Conservation (phyloP, 2,797 vertebrate genomes). For the Falco biarmicus region DNA sequence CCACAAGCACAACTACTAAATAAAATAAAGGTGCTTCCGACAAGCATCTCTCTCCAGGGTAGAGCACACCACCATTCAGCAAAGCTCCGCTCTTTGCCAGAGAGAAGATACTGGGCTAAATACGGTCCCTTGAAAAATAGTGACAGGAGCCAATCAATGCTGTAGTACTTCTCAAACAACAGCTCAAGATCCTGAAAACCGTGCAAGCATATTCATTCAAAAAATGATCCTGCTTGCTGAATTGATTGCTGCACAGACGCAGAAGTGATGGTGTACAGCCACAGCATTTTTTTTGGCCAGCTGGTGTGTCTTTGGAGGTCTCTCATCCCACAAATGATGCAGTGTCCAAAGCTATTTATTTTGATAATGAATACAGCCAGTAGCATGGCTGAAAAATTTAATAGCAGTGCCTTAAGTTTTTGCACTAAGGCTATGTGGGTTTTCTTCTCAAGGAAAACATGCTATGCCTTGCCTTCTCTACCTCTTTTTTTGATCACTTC, state of each 20-base stretch:
- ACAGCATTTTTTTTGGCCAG: no score
- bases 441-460: not conserved
- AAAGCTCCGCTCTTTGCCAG: not conserved
- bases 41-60: not conserved
- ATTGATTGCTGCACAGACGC: no score
- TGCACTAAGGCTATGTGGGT: not conserved
- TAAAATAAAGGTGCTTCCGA: not conserved
- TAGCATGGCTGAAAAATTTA: not conserved
- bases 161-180: not conserved
- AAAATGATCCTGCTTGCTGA: not conserved
- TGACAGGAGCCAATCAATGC: not conserved
- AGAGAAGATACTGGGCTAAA: not conserved
- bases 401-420: not conserved
- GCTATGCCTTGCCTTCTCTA: not conserved
- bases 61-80: not conserved
- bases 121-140: not conserved
- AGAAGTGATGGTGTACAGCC: not conserved
- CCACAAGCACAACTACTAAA: not conserved
- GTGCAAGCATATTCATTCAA: not conserved
- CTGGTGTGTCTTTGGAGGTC: not conserved
- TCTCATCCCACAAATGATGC: not conserved
- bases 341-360: not conserved
- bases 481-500: not conserved
- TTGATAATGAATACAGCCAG: not conserved
- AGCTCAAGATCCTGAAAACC: not conserved